phyloP scores from a whole-genome alignment of 2,797 vertebrate species.

The Rhinoraja longicauda region DNA sequence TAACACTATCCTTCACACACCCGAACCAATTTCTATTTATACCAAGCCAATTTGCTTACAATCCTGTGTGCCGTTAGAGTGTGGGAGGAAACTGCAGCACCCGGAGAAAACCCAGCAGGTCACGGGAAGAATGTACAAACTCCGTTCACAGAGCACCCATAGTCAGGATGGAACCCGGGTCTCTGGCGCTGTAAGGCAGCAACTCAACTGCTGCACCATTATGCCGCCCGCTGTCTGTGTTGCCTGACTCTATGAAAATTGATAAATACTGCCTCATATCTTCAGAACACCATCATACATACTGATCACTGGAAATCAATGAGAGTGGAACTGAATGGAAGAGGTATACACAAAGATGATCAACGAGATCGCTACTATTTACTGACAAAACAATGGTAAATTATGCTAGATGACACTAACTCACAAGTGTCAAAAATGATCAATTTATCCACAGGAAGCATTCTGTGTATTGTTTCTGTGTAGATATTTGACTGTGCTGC shows the following conservation, averaged over 20 bases:
- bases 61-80: too few relatives aligned
- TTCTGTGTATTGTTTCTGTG: not conserved
- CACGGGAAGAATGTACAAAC: too few relatives aligned
- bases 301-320: not conserved
- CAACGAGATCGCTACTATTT: not conserved
- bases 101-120: too few relatives aligned
- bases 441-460: not conserved
- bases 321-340: not conserved
- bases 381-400: not conserved
- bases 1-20: too few relatives aligned
- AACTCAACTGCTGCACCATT: too few relatives aligned
- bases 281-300: not conserved
- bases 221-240: too few relatives aligned
- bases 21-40: too few relatives aligned
- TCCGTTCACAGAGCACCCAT: too few relatives aligned
- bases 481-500: not conserved
- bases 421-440: constrained; percentile 1
- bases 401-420: not conserved
- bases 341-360: not conserved
- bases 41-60: too few relatives aligned
- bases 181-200: too few relatives aligned
- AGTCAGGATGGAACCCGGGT: too few relatives aligned
- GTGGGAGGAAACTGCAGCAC: too few relatives aligned
- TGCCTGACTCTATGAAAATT: not conserved
- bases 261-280: not conserved